phyloP scores from a whole-genome alignment of 2,888 invertebrate species.

The Phrixothrix hirtus region DNA sequence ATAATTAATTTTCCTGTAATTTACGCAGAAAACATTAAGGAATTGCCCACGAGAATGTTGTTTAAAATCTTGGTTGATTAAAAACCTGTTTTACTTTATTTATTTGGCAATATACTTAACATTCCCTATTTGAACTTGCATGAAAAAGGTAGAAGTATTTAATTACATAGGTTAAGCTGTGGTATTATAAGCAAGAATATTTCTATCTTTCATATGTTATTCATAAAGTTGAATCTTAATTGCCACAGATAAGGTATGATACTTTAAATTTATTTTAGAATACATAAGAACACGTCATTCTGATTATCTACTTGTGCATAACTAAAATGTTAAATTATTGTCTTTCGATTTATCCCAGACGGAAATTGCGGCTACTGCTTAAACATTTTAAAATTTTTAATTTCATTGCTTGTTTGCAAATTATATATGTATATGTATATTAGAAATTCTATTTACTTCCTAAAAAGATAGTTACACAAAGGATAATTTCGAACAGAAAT shows the following conservation, averaged over 20 bases:
- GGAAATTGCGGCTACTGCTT: no score
- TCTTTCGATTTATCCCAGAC: no score
- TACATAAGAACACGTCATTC: slow-evolving; percentile 19
- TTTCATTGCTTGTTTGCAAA: no score
- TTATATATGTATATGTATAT: no score
- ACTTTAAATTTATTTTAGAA: slow-evolving; percentile 25
- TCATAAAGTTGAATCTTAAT: slow-evolving; percentile 27
- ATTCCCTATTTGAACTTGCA: slow-evolving; percentile 15
- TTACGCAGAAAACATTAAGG: slow-evolving; percentile 24
- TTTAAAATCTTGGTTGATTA: slow-evolving; percentile 23
- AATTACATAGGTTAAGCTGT: slow-evolving; percentile 21
- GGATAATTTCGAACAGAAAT: no score
- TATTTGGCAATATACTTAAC: slow-evolving; percentile 18
- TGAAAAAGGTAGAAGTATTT: slow-evolving; percentile 19
- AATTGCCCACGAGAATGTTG: slow-evolving; percentile 13
- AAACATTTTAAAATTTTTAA: no score
- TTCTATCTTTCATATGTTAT: slow-evolving; percentile 19
- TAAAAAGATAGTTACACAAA: no score
- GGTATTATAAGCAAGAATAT: slow-evolving; percentile 16
- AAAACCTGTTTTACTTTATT: slow-evolving; percentile 31
- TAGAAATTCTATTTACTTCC: no score
- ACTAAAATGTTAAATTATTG: slow-evolving; percentile 20
- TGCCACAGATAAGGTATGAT: slow-evolving; percentile 21
- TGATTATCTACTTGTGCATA: slow-evolving; percentile 13
- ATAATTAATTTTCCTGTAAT: no score